Evolutionary conservation across 2,888 invertebrate genomes (phyloP).

Genomic region (Euphydryas editha): DNA sequence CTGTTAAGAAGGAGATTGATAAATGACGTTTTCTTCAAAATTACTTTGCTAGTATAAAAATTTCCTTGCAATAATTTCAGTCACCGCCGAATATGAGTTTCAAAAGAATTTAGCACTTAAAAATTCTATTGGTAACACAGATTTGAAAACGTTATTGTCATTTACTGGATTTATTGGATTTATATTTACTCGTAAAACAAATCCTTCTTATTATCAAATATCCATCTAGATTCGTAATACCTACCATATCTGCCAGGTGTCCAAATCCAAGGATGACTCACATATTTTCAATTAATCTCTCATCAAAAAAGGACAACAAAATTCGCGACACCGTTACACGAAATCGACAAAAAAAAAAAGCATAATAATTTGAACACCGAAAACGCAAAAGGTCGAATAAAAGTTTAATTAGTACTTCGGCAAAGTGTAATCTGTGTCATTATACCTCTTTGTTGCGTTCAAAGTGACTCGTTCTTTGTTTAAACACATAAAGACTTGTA

Average conservation of each 20-base stretch:
- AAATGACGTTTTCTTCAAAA: too few relatives aligned
- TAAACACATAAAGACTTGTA: conserved; percentile 46
- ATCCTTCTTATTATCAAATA: too few relatives aligned
- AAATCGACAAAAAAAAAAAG: neutral
- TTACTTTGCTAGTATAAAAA: too few relatives aligned
- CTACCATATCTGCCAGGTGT: neutral
- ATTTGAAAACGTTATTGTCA: too few relatives aligned
- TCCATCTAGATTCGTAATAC: too few relatives aligned
- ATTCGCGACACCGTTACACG: neutral
- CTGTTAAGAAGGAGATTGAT: too few relatives aligned
- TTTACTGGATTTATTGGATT: too few relatives aligned
- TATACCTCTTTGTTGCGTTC: neutral
- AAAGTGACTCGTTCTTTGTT: conserved; percentile 12
- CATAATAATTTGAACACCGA: neutral
- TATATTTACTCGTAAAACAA: too few relatives aligned
- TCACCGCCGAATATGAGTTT: too few relatives aligned
- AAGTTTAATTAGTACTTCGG: conserved; percentile 6
- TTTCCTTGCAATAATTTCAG: too few relatives aligned
- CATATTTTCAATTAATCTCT: neutral
- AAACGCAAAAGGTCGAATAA: conserved; percentile 10
- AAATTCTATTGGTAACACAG: too few relatives aligned
- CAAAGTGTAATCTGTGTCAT: conserved; percentile 4
- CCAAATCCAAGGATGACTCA: neutral
- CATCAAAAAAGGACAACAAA: neutral
- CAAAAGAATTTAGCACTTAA: too few relatives aligned